phyloP scores from a whole-genome alignment of 2,888 invertebrate species.

The Carabus problematicus region DNA sequence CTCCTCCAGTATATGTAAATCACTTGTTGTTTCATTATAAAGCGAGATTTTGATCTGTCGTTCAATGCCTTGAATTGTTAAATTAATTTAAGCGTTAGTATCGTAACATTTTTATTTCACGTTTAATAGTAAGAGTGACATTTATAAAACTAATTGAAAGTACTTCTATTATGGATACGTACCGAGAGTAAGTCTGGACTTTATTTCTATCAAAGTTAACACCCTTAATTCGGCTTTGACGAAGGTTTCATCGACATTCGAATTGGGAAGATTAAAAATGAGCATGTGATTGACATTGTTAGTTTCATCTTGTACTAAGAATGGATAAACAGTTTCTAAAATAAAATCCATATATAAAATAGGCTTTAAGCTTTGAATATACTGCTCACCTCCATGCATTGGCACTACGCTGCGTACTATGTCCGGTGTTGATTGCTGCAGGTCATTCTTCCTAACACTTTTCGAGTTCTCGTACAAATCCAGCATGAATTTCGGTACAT shows the following conservation, averaged over 20 bases:
- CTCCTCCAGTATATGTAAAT: slow-evolving; percentile 50
- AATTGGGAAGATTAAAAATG: slow-evolving; percentile 54
- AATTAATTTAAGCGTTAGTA: too few species aligned
- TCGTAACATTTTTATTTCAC: too few species aligned
- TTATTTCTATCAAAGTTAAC: slow-evolving; percentile 53
- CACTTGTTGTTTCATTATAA: slow-evolving; percentile 50
- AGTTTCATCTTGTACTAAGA: slow-evolving; percentile 20
- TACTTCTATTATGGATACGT: slow-evolving; percentile 13
- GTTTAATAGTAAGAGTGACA: too few species aligned
- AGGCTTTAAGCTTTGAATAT: not conserved
- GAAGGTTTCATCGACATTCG: slow-evolving; percentile 54
- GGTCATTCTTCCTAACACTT: slow-evolving; percentile 45
- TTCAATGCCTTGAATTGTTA: slow-evolving; percentile 48
- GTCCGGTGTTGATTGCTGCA: slow-evolving; percentile 51
- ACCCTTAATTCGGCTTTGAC: slow-evolving; percentile 56
- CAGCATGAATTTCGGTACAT: slow-evolving; percentile 58
- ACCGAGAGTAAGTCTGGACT: slow-evolving; percentile 47
- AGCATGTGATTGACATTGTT: slow-evolving; percentile 53
- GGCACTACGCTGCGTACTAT: slow-evolving; percentile 57
- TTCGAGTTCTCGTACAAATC: slow-evolving; percentile 55
- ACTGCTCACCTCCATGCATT: slow-evolving; percentile 54
- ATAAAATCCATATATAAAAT: not conserved
- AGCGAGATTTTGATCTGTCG: slow-evolving; percentile 51
- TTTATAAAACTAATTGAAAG: not conserved
- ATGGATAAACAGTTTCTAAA: slow-evolving; percentile 20